These are phyloP conservation scores for Alectoris magna DNA, from an alignment of 2,797 vertebrate species.

Conservation along the genomic window DNA sequence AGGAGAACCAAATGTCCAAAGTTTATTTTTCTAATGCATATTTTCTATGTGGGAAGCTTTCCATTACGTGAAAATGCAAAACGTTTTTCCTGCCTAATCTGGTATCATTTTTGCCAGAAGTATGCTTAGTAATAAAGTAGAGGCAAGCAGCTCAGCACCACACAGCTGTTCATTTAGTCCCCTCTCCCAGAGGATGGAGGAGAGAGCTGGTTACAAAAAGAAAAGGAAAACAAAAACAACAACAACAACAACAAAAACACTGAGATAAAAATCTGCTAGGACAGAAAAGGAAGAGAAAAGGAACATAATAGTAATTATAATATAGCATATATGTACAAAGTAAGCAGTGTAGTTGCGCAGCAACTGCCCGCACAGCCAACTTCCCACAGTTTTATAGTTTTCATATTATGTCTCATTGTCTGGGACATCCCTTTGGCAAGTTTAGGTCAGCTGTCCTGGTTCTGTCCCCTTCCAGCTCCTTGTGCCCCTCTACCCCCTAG, in stretches of 20 bases:
- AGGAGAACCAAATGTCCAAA: neutral
- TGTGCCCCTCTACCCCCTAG: neutral
- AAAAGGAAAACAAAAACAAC: too few relatives aligned
- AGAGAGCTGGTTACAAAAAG: too few relatives aligned
- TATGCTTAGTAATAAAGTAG: neutral
- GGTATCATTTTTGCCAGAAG: neutral
- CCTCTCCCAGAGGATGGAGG: too few relatives aligned
- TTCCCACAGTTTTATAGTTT: neutral
- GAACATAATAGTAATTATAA: neutral
- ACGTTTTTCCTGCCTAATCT: neutral
- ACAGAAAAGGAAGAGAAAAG: neutral
- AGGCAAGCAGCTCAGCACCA: neutral
- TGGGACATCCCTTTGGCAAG: neutral
- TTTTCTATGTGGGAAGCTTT: neutral
- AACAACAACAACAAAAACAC: too few relatives aligned
- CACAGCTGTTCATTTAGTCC: neutral
- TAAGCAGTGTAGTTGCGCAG: neutral
- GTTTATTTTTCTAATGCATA: neutral
- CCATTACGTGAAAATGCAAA: neutral
- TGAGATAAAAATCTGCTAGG: neutral
- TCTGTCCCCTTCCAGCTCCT: neutral
- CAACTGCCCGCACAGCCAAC: neutral
- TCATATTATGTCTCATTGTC: neutral
- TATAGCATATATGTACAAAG: neutral
- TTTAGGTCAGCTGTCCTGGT: neutral